Evolutionary conservation across 2,888 invertebrate species (phyloP).

Genomic region (Neoaliturus tenellus): DNA sequence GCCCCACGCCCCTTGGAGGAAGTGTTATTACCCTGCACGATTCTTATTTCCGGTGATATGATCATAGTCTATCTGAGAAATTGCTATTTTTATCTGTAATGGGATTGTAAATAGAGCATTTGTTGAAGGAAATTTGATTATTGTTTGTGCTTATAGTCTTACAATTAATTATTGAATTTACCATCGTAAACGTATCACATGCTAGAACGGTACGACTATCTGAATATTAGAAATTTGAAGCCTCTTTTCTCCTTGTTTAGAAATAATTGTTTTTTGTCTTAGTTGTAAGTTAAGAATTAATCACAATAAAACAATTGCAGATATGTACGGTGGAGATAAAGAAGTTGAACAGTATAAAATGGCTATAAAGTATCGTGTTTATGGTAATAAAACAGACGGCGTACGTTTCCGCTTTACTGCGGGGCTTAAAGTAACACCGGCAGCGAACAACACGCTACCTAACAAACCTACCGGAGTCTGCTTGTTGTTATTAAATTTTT

Average conservation of each 20-base stretch:
- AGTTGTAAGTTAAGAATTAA: too few species aligned
- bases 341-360: not conserved
- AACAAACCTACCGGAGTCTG: too few species aligned
- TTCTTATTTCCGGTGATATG: slow-evolving; percentile 21
- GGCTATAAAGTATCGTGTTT: slow-evolving; percentile 23
- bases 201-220: too few species aligned
- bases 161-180: too few species aligned
- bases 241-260: too few species aligned
- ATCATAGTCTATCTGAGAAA: slow-evolving; percentile 14
- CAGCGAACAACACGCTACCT: not conserved
- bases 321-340: not conserved
- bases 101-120: not conserved
- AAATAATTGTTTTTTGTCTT: too few species aligned
- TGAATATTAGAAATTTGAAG: too few species aligned
- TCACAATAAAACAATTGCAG: not conserved
- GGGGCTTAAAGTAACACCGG: not conserved
- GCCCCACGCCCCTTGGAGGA: not conserved
- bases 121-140: not conserved
- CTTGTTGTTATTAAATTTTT: too few species aligned
- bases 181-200: too few species aligned
- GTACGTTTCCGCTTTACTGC: not conserved
- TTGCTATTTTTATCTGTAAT: slow-evolving; percentile 23
- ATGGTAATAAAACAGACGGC: slow-evolving; percentile 4
- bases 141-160: too few species aligned
- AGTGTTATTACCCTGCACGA: slow-evolving; percentile 27